Percentiles rank a stretch among this genome's conserved stretches.
Conservation (phyloP, 2,888 invertebrate genomes). For the Stictocephala bisonia region DNA sequence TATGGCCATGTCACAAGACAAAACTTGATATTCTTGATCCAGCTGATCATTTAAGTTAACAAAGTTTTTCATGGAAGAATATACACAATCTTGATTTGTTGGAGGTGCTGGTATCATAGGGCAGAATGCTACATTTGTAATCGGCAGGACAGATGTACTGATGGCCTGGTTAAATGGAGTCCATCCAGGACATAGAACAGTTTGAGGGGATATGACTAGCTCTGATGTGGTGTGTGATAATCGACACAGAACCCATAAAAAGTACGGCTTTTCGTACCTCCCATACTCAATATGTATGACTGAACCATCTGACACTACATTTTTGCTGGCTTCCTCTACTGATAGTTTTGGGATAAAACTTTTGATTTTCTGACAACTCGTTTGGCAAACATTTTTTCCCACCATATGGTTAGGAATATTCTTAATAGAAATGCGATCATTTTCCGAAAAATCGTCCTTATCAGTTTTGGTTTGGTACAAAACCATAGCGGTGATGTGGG, state of each 20-base stretch:
- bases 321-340: neutral
- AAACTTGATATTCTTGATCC: neutral
- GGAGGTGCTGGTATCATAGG: neutral
- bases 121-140: constrained; percentile 3
- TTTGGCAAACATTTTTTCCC: neutral
- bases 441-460: neutral
- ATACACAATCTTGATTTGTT: constrained; percentile 8
- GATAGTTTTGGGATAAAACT: neutral
- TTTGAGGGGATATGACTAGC: neutral
- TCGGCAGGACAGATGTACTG: neutral
- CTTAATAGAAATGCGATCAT: neutral
- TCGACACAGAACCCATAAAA: constrained; percentile 19
- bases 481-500: neutral
- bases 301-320: neutral
- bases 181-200: constrained; percentile 3
- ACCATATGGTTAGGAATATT: neutral
- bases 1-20: constrained; percentile 12
- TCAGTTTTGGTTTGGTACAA: neutral
- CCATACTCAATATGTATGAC: neutral
- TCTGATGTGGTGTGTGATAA: neutral
- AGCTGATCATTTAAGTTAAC: constrained; percentile 9
- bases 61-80: neutral
- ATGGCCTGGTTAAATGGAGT: neutral
- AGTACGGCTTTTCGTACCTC: neutral
- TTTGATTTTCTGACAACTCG: constrained; percentile 12